phyloP scores from a whole-genome alignment of 2,113 vertebrate species.

The Sander lucioperca region DNA sequence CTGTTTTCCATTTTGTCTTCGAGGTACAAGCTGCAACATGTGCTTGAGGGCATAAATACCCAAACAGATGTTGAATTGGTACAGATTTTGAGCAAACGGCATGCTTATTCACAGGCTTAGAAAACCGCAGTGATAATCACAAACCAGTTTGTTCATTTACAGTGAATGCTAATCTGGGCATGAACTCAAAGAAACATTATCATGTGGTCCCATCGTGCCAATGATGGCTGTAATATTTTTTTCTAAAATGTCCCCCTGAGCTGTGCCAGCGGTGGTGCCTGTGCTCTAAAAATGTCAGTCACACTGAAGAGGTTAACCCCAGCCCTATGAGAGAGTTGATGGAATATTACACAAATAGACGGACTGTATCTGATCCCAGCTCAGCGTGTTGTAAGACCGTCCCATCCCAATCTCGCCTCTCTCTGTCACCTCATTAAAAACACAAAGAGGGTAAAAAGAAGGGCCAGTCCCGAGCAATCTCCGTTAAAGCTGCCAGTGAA shows the following conservation, averaged over 20 bases:
- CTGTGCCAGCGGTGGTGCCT: slow-evolving; percentile 67
- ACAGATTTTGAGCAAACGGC: slow-evolving; percentile 56
- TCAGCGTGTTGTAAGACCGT: slow-evolving; percentile 74
- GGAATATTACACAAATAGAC: slow-evolving; percentile 80
- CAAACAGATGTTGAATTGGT: slow-evolving; percentile 60
- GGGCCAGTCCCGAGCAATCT: slow-evolving; percentile 79
- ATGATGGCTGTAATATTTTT: slow-evolving; percentile 69
- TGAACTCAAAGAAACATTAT: slow-evolving; percentile 58
- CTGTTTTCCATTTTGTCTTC: slow-evolving; percentile 61
- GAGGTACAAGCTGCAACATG: slow-evolving; percentile 55
- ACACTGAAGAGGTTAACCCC: slow-evolving; percentile 78
- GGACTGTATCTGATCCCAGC: slow-evolving; percentile 78
- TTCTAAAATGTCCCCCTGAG: slow-evolving; percentile 64
- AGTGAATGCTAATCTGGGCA: slow-evolving; percentile 66
- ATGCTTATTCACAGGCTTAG: slow-evolving; percentile 51
- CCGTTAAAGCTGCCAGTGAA: slow-evolving; percentile 80
- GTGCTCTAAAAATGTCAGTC: slow-evolving; percentile 83
- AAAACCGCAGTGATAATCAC: slow-evolving; percentile 58
- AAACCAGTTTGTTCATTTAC: slow-evolving; percentile 52
- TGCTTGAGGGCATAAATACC: slow-evolving; percentile 45
- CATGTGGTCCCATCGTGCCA: slow-evolving; percentile 65
- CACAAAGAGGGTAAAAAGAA: slow-evolving; percentile 82
- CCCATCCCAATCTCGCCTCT: slow-evolving; percentile 77
- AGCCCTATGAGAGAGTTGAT: slow-evolving; percentile 66
- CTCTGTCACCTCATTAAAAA: slow-evolving; percentile 84